Evolutionary conservation across 2,888 invertebrate genomes (phyloP), one percentile per base, ranked within the genome.

Genomic region (Argyra leucocephala): DNA sequence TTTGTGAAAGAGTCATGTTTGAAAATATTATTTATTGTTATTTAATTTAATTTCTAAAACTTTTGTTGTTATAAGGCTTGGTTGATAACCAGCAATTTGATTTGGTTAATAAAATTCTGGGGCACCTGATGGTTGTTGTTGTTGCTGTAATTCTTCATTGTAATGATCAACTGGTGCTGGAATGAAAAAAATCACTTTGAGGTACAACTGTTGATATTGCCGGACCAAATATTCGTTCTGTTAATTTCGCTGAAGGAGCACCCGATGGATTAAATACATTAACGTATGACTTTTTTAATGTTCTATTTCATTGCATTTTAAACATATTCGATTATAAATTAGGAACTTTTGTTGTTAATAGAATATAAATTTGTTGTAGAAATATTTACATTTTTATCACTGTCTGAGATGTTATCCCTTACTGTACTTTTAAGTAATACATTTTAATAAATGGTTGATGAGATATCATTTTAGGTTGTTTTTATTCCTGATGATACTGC

Each of bases 241-340:
- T 70, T 37, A 74, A 70, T 66, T 77, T 76, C 15, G 76, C 71
- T 67, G 75, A 71, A 26, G 77, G 74, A 58, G 78, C 78, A 65
- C 87, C 87, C 69, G 83, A 81, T 59, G 89, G 89, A 82, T 91
- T 91, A 81, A 93, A 88, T 67, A 95, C 91, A 81, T 95, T 93
- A 72, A 95, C 91, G 80, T 95, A 96, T 67, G 90, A 88, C 74
- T 89, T 89, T 80, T 90, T 88, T 74, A 90, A 83, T 74, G 89
- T 88, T 81, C 90, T 83, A 71, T 86, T 85, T 72, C 88, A 86
- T 78, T 88, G 88, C 81, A 91, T 83, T 79, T 91, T 91, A 77
- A 89, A 91, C 81, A 90, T 89, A 76, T 91, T 91, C 61, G 86
- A 83, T 71, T 79, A 79, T 61, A 80, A 71, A 66, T 74, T 80